These are phyloP conservation scores for Vireo griseus DNA, from an alignment of 2,797 vertebrate genomes.

Conservation along the genomic window DNA sequence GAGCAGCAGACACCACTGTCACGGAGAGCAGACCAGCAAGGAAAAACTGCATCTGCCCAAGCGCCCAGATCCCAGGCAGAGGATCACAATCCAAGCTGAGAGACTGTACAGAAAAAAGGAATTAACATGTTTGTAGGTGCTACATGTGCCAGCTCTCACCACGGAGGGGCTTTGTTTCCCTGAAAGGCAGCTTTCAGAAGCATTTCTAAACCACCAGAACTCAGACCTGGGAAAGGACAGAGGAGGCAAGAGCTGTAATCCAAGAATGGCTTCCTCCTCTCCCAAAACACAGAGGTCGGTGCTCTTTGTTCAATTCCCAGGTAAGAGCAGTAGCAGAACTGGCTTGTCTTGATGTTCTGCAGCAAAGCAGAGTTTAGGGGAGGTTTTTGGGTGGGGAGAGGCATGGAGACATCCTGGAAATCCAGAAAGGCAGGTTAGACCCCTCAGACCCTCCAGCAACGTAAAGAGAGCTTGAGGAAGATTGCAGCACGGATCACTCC, in stretches of 20 bases:
- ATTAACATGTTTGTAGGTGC: too few relatives aligned
- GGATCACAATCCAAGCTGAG: not conserved
- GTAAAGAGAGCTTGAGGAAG: not conserved
- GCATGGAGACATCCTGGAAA: conserved; percentile 2
- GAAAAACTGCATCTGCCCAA: accelerated
- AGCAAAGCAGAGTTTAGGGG: not conserved
- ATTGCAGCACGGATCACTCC: accelerated
- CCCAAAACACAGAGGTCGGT: not conserved
- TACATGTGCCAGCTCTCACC: not conserved
- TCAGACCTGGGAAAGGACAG: not conserved
- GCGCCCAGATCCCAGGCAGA: accelerated
- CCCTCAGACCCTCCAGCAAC: not conserved
- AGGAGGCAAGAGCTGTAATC: not conserved
- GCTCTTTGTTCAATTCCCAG: not conserved
- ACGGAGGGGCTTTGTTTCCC: accelerated
- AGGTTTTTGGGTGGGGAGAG: conserved; percentile 5
- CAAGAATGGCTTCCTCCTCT: not conserved
- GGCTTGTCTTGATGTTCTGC: conserved; percentile 2
- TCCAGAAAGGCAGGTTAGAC: conserved; percentile 45
- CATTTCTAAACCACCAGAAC: not conserved
- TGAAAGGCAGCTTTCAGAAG: not conserved
- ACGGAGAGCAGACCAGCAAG: accelerated
- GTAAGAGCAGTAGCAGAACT: conserved; percentile 5
- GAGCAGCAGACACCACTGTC: not conserved
- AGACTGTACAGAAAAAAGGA: accelerated